A percentile compares a stretch with the other conserved stretches of the same genome.
phyloP scores from a whole-genome alignment of 1,140 invertebrate genomes.

The Lordiphosa mommai region DNA sequence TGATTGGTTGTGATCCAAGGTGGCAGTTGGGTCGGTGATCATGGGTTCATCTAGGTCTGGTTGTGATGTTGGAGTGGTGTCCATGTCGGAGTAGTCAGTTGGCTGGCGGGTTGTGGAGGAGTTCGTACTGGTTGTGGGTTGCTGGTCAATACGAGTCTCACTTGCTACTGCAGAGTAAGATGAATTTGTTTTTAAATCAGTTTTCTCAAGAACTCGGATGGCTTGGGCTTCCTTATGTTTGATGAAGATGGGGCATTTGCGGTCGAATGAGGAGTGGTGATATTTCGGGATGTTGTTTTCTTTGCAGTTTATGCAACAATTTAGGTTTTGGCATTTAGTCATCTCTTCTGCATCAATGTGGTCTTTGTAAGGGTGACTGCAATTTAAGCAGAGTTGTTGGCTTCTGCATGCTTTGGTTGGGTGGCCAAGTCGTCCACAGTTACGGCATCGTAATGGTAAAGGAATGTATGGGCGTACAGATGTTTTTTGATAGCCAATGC shows the following conservation, averaged over 20 bases:
- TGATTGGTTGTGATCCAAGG: neutral
- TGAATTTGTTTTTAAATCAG: neutral
- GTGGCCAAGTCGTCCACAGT: too few relatives aligned
- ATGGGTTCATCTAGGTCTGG: neutral
- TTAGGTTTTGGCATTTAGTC: neutral
- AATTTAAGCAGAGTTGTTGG: constrained; percentile 6
- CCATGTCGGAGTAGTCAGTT: neutral
- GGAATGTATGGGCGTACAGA: too few relatives aligned
- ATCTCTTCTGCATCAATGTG: too few relatives aligned
- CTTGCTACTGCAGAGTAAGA: neutral
- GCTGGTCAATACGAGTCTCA: neutral
- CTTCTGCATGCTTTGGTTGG: too few relatives aligned
- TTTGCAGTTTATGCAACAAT: constrained; percentile 10
- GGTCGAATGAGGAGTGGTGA: constrained; percentile 8
- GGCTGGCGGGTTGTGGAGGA: neutral
- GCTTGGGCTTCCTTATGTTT: constrained; percentile 14
- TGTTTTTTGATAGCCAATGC: too few relatives aligned
- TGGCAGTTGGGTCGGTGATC: neutral
- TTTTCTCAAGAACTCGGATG: neutral
- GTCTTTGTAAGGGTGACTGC: neutral
- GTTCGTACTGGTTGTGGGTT: too few relatives aligned
- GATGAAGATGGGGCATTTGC: constrained; percentile 8
- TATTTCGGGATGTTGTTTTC: constrained; percentile 2
- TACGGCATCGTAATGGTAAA: too few relatives aligned
- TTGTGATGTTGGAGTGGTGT: neutral